Base-by-base conservation (phyloP, 1,140 invertebrate species). In the Drosophila auraria region DNA sequence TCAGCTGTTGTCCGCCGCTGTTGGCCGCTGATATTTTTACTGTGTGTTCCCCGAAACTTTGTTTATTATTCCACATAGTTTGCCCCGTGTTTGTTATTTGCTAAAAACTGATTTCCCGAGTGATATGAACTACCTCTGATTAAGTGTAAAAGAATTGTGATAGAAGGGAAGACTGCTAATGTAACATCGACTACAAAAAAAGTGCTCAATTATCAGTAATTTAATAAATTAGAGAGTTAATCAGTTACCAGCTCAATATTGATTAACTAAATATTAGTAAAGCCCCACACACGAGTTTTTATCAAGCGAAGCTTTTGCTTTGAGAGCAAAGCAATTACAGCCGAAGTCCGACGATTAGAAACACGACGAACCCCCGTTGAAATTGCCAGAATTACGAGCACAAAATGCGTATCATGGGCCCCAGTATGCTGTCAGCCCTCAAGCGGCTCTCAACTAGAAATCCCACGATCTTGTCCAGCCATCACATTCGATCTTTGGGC, bases 381-480 rank as follows among this genome's bases (percentile, higher is more conserved):
- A n/a, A 36, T 11, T 9, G 33, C 27, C 27, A 15, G 15, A 57
- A 75, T 54, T 23, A 25, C 44, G 11, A 57, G 9, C 38, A 8
- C 25, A 62, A 49, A 75, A 92, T 92, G 84, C 65, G 78, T 64
- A 27, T 73, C 47, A 69, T 71, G 49, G 45, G 71, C 25, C 45
- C 83, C 61, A 92, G 84, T 92, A 50, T 91, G 58, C 27, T 92
- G 59, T 79, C 76, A 57, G 78, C 91, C 49, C 42, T 92, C 59
- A 77, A 56, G 62, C 82, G 77, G 30, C 54, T 79, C 14, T 57
- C 75, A 49, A 71, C 83, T 14, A 8, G 8, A 17, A 42, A 7
- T 11, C 30, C 56, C 54, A 5, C 70, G 3, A 73, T 49, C 30
- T 45, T 73, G 23, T 40, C 49, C 47, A 73, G 71, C 14, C 1